Conservation (phyloP, 2,797 vertebrate species). For the Todus mexicanus region DNA sequence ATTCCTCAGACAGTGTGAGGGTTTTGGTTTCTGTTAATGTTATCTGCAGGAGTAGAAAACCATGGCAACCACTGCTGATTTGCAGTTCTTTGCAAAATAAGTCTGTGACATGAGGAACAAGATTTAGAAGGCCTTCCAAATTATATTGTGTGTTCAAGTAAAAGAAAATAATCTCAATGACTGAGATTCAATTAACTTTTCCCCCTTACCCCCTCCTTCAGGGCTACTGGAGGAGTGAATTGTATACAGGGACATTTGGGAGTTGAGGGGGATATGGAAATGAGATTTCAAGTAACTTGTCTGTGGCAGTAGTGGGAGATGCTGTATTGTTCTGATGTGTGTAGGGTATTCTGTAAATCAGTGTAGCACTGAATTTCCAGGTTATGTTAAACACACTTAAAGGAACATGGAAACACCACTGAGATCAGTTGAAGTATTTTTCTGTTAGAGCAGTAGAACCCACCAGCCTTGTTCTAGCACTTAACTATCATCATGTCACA, state of each 20-base stretch:
- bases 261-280: not conserved
- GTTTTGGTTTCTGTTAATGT: conserved; percentile 3
- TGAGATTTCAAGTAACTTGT: not conserved
- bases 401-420: not conserved
- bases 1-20: not conserved
- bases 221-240: not conserved
- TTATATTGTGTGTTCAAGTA: not conserved
- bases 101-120: not conserved
- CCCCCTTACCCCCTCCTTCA: not conserved
- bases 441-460: not conserved
- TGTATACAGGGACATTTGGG: not conserved
- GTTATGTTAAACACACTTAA: not conserved
- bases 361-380: not conserved
- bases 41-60: conserved; percentile 29
- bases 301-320: not conserved
- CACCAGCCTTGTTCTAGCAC: not conserved
- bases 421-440: not conserved
- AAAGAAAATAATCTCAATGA: not conserved
- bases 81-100: conserved; percentile 7
- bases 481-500: not conserved
- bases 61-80: conserved; percentile 46
- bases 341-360: not conserved
- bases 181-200: not conserved
- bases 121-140: not conserved
- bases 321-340: not conserved